Percentiles rank a stretch among this genome's conserved stretches.
phyloP scores from a whole-genome alignment of 1,140 invertebrate genomes.

The honey bee (Apis mellifera) region Amel_HAv3.1 CM009934.2:8541001-8541500 shows the following conservation, averaged over 20 bases:
- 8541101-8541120: background rate
- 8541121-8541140: background rate
- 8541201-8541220: slow-evolving; percentile 17
- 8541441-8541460: slow-evolving; percentile 39
- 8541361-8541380: slow-evolving; percentile 74
- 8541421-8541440: slow-evolving; percentile 51
- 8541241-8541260: too few relatives aligned
- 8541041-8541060: too few relatives aligned
- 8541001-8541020: too few relatives aligned
- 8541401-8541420: slow-evolving; percentile 62
- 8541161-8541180: slow-evolving; percentile 6
- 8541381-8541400: slow-evolving; percentile 70
- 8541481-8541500: slow-evolving; percentile 34
- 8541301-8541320: slow-evolving; percentile 41
- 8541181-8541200: slow-evolving; percentile 31
- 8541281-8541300: background rate
- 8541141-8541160: slow-evolving; percentile 28
- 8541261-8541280: slow-evolving; percentile 44
- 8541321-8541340: slow-evolving; percentile 51
- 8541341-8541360: slow-evolving; percentile 65
- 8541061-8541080: too few relatives aligned
- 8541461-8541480: slow-evolving; percentile 33
- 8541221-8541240: slow-evolving; percentile 8
- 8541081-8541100: too few relatives aligned
- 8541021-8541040: too few relatives aligned